Evolutionary conservation across 2,888 invertebrate genomes (phyloP), one percentile per base, ranked within the genome.

Genomic region (Trichogramma dendrolimi): DNA sequence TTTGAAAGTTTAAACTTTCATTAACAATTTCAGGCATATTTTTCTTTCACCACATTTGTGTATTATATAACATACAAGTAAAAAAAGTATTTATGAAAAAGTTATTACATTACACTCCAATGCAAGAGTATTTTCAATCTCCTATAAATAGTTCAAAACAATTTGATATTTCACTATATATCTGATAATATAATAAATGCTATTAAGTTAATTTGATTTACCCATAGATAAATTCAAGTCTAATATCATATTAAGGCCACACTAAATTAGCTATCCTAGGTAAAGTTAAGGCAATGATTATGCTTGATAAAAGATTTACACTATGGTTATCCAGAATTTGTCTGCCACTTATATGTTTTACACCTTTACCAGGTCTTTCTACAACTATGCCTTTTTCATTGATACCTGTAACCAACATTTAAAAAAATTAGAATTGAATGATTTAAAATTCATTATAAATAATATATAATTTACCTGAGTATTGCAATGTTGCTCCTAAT

Each of bases 401-500:
- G 38, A 89, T 74, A 61, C 91, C 91, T 90, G 80, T 11, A 81
- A 81, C 27, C 62, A 54, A 63, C 68, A 58, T 61, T 60, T 55
- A 6, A 42, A 67, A 64, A 66, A 66, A 60, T 60, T 40, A 11
- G 4, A 38, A 11, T 52, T 41, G 10, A 2, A 40, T 46, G 6
- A 42, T 55, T 38, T 41, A 59, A 47, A 10, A 14, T 10, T 10
- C 4, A 51, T 14, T 11, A 27, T 42, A 53, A 42, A 59, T 10
- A 38, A 51, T 39, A 27, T 27, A 27, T 38, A 42, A 68, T 60
- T 71, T 78, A 84, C 94, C 94, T 70, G 94, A 93, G 77, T 86
- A 95, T 79, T 95, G 95, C 50, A 93, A 74, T 6, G 90, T 88
- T 4, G 93, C 94, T 52, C 94, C 95, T 49, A 95, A 80, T 42